Conservation (phyloP, 2,113 vertebrate species). For the Serinus canaria region DNA sequence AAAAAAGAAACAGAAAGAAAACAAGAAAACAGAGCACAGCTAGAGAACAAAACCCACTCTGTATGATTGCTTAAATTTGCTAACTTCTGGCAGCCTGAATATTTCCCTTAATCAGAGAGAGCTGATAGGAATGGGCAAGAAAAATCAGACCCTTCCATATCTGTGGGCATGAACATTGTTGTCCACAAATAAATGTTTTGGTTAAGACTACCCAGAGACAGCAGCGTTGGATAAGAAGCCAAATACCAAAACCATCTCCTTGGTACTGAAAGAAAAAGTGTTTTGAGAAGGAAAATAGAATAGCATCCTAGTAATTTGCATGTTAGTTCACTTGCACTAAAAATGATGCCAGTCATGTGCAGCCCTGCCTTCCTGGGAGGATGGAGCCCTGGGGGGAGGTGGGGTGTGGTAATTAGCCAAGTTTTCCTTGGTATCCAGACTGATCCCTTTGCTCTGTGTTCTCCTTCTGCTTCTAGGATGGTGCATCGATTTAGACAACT, state of each 20-base stretch:
- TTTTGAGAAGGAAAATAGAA: background rate
- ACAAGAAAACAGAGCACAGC: background rate
- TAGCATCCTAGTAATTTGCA: background rate
- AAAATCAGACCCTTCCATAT: background rate
- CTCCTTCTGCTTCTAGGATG: constrained; percentile 59
- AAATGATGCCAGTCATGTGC: background rate
- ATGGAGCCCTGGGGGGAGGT: background rate
- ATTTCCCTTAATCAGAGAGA: background rate
- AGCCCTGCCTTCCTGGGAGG: background rate
- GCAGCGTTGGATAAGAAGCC: background rate
- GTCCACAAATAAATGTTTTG: background rate
- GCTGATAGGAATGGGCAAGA: background rate
- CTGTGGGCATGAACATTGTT: accelerated
- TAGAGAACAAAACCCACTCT: background rate
- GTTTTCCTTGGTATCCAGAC: background rate
- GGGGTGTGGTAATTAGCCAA: background rate
- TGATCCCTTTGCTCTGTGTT: background rate
- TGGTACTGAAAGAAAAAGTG: background rate
- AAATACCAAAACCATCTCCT: background rate
- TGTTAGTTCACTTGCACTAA: background rate
- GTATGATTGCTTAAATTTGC: background rate
- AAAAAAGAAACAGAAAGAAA: background rate
- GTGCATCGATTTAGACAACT: constrained; percentile 74
- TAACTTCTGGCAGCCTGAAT: background rate
- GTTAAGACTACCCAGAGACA: background rate